phyloP scores from a whole-genome alignment of 30 jellyfish, hydroid and myxozoan species.

The Morbakka virulenta region DNA sequence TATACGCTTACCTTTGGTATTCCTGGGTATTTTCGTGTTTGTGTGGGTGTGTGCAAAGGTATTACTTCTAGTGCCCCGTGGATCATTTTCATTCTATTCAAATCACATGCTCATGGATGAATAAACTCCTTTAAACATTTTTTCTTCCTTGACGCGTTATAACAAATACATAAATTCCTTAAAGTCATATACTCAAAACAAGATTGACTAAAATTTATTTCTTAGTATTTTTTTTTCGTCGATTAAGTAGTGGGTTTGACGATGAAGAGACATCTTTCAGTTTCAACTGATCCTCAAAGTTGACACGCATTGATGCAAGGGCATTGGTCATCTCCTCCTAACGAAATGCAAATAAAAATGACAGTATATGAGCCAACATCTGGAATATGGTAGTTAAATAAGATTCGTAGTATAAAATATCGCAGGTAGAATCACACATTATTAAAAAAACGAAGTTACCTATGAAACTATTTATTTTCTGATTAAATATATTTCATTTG shows the following conservation, averaged over 20 bases:
- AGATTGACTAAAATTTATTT: neutral
- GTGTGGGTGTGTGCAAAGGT: too few species aligned
- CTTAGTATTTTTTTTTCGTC: slow-evolving; percentile 71
- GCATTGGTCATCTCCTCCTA: slow-evolving; percentile 97
- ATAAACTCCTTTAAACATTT: too few species aligned
- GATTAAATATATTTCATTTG: too few species aligned
- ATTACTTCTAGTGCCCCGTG: too few species aligned
- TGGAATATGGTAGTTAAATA: neutral
- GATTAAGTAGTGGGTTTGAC: slow-evolving; percentile 87
- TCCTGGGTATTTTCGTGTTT: too few species aligned
- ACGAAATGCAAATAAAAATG: neutral
- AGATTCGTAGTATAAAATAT: neutral
- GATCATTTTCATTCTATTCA: too few species aligned
- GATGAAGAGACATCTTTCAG: slow-evolving; percentile 81
- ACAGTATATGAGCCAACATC: neutral
- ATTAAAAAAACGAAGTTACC: neutral
- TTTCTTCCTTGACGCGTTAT: too few species aligned
- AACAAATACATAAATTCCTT: neutral
- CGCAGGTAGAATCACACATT: neutral
- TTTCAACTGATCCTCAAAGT: slow-evolving; percentile 79
- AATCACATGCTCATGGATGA: too few species aligned
- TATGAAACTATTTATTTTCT: too few species aligned
- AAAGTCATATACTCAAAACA: neutral
- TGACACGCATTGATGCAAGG: slow-evolving; percentile 81
- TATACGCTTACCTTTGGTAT: too few species aligned